These are phyloP conservation scores for Anniella stebbinsi DNA, from an alignment of 2,797 vertebrate genomes.

Conservation along the genomic window DNA sequence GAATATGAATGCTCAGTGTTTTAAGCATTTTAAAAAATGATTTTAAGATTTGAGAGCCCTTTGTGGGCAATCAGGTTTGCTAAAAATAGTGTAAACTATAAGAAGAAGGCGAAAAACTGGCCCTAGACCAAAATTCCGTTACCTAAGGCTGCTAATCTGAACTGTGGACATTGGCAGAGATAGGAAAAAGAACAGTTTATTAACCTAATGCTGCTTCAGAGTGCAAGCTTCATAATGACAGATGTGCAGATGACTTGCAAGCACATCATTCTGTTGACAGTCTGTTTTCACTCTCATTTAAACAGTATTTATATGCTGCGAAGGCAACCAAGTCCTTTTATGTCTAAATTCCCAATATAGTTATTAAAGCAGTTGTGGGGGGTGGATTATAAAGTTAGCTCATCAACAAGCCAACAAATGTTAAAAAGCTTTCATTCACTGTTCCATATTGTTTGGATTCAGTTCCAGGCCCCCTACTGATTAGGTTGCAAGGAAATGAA, in stretches of 20 bases:
- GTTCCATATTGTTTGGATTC: not conserved
- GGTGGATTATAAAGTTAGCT: not conserved
- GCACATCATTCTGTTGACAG: not conserved
- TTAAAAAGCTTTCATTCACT: not conserved
- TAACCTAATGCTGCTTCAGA: not conserved
- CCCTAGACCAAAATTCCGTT: not conserved
- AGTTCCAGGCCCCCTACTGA: not conserved
- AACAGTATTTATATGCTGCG: not conserved
- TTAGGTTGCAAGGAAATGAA: not conserved
- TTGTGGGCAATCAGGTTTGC: not conserved
- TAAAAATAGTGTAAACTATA: not conserved
- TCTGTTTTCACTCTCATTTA: not conserved
- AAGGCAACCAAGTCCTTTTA: not conserved
- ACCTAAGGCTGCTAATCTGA: not conserved
- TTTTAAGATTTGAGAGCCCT: not conserved
- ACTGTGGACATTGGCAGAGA: not conserved
- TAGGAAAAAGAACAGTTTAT: not conserved
- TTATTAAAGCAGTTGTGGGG: not conserved
- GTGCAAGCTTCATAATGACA: not conserved
- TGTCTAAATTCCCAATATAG: not conserved
- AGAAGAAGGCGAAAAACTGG: not conserved
- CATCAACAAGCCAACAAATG: not conserved
- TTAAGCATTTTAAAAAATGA: not conserved
- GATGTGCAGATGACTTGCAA: not conserved
- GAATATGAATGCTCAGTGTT: not conserved